Evolutionary conservation across 2,888 invertebrate genomes (phyloP).

Genomic region (Eledona agricola): DNA sequence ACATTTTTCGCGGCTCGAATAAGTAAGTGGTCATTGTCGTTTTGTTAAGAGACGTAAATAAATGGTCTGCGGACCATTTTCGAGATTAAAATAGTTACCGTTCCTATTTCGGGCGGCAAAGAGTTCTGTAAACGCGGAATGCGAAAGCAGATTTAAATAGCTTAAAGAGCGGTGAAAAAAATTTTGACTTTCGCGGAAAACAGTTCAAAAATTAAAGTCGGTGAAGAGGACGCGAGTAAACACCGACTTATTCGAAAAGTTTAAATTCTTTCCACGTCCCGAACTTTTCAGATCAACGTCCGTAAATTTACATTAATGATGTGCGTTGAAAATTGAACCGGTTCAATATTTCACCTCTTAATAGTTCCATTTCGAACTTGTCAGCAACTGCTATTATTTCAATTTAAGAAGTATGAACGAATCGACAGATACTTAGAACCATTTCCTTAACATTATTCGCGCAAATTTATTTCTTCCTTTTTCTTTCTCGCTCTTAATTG

Average conservation of each 20-base stretch:
- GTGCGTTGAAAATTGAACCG: slow-evolving; percentile 51
- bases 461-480: slow-evolving; percentile 24
- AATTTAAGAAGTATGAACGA: slow-evolving; percentile 46
- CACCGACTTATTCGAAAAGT: slow-evolving; percentile 44
- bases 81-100: slow-evolving; percentile 30
- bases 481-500: slow-evolving; percentile 13
- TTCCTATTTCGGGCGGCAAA: slow-evolving; percentile 21
- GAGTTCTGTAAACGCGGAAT: slow-evolving; percentile 24
- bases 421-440: slow-evolving; percentile 41
- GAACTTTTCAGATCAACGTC: slow-evolving; percentile 50
- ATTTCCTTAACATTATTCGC: slow-evolving; percentile 39
- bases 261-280: slow-evolving; percentile 47
- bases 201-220: slow-evolving; percentile 20
- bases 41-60: slow-evolving; percentile 19
- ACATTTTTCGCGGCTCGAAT: slow-evolving; percentile 8
- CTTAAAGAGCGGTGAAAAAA: slow-evolving; percentile 28
- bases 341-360: slow-evolving; percentile 48
- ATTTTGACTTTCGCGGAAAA: slow-evolving; percentile 26
- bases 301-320: slow-evolving; percentile 53
- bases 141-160: slow-evolving; percentile 30
- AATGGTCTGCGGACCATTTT: slow-evolving; percentile 16
- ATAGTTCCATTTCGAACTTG: slow-evolving; percentile 52
- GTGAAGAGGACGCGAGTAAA: slow-evolving; percentile 25
- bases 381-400: slow-evolving; percentile 50
- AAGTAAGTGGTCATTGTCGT: slow-evolving; percentile 24